Evolutionary conservation across 2,888 invertebrate genomes (phyloP).

Genomic region (Carabus problematicus): DNA sequence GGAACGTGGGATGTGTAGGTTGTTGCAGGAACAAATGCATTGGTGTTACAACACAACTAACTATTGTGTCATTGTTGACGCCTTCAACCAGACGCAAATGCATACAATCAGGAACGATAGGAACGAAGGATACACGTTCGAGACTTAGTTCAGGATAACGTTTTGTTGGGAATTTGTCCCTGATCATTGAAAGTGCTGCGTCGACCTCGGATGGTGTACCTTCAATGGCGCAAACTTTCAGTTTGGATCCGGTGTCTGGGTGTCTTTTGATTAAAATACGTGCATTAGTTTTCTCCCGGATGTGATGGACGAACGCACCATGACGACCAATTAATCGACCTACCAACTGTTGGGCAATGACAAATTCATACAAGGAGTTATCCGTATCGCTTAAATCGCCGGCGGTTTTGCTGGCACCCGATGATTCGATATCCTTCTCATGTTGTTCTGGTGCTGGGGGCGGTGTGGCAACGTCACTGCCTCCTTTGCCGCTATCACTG

Average conservation of each 20-base stretch:
- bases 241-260: slow-evolving; percentile 70
- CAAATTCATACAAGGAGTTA: slow-evolving; percentile 72
- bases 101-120: slow-evolving; percentile 54
- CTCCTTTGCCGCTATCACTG: slow-evolving; percentile 85
- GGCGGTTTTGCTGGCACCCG: slow-evolving; percentile 54
- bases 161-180: slow-evolving; percentile 83
- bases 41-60: slow-evolving; percentile 86
- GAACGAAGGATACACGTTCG: slow-evolving; percentile 62
- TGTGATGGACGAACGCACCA: slow-evolving; percentile 81
- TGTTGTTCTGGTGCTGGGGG: slow-evolving; percentile 65
- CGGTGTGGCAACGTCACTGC: slow-evolving; percentile 75
- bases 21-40: slow-evolving; percentile 94
- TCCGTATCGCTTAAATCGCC: slow-evolving; percentile 40
- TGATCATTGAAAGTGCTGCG: slow-evolving; percentile 82
- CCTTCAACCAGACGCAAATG: slow-evolving; percentile 77
- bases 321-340: slow-evolving; percentile 87
- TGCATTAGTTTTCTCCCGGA: slow-evolving; percentile 80
- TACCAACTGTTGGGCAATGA: slow-evolving; percentile 77
- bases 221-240: slow-evolving; percentile 85
- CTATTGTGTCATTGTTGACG: slow-evolving; percentile 90
- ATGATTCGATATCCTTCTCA: slow-evolving; percentile 54
- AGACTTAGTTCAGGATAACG: slow-evolving; percentile 82
- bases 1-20: slow-evolving; percentile 93
- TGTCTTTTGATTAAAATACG: slow-evolving; percentile 81
- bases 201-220: slow-evolving; percentile 81